Conservation (phyloP, 2,113 vertebrate genomes). For the Sminthopsis crassicaudata region DNA sequence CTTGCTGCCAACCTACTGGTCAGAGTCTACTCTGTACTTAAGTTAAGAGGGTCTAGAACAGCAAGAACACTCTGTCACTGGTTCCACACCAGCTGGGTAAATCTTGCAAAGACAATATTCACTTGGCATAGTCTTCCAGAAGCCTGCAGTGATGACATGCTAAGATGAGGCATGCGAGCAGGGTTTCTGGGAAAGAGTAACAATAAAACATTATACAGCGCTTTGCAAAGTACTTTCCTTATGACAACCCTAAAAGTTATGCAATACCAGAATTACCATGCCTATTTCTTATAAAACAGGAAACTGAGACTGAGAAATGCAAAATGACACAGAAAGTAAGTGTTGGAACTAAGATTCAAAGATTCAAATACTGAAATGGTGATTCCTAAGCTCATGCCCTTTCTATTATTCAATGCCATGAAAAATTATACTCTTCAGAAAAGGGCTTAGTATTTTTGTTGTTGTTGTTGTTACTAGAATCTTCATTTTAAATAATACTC, state of each 20-base stretch:
- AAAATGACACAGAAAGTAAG: not conserved
- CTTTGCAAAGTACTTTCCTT: not conserved
- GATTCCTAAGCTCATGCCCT: not conserved
- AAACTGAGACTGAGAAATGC: not conserved
- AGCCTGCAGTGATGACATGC: not conserved
- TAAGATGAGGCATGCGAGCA: not conserved
- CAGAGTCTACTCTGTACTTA: not conserved
- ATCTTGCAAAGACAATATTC: not conserved
- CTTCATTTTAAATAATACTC: conserved; percentile 74
- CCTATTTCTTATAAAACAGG: not conserved
- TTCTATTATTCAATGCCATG: not conserved
- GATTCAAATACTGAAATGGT: not conserved
- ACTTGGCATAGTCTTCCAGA: not conserved
- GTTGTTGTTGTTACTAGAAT: conserved; percentile 57
- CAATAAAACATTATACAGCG: not conserved
- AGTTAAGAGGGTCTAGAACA: not conserved
- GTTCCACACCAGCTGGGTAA: not conserved
- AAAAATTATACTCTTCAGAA: conserved; percentile 34
- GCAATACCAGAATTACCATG: not conserved
- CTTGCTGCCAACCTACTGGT: not conserved
- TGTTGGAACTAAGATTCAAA: not conserved
- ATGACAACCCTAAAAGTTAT: not conserved
- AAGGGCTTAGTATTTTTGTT: conserved; percentile 2
- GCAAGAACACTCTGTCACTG: conserved; percentile 1
- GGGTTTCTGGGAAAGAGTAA: not conserved